Percentiles rank a stretch among this genome's conserved stretches.
These are phyloP conservation scores for Ennomos fuscantarius DNA, from an alignment of 2,888 invertebrate genomes.

Conservation along the genomic window DNA sequence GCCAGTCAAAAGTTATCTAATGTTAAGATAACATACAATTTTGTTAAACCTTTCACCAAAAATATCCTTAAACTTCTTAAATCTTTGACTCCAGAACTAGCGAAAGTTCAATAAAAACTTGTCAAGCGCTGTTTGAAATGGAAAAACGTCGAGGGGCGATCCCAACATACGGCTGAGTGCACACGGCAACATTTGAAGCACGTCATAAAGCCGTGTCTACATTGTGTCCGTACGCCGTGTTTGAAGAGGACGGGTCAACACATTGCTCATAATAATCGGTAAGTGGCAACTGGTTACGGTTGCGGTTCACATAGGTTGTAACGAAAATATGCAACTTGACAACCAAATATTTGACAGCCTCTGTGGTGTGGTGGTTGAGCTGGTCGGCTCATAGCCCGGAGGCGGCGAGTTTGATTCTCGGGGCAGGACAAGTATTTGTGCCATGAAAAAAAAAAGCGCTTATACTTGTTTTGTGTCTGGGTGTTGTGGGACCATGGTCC, in stretches of 20 bases:
- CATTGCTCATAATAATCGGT: slow-evolving; percentile 48
- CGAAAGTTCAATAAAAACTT: slow-evolving; percentile 35
- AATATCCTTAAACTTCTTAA: neutral
- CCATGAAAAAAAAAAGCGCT: too few relatives aligned
- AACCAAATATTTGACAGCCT: neutral
- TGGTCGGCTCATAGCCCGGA: too few relatives aligned
- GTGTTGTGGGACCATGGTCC: too few relatives aligned
- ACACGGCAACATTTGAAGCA: slow-evolving; percentile 42
- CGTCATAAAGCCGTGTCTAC: slow-evolving; percentile 48
- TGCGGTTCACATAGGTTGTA: slow-evolving; percentile 36
- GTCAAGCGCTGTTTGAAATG: slow-evolving; percentile 32
- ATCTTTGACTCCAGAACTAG: slow-evolving; percentile 21
- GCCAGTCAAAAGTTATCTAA: too few relatives aligned
- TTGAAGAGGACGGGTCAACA: slow-evolving; percentile 53
- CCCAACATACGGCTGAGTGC: slow-evolving; percentile 40
- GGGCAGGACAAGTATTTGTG: too few relatives aligned
- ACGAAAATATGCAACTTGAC: too few relatives aligned
- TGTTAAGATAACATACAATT: too few relatives aligned
- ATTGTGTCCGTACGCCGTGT: slow-evolving; percentile 44
- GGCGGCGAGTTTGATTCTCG: too few relatives aligned
- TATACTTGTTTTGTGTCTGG: too few relatives aligned
- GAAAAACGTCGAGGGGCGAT: slow-evolving; percentile 34
- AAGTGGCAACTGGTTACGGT: slow-evolving; percentile 32
- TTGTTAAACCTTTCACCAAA: neutral
- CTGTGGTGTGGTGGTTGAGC: too few relatives aligned